Base-by-base conservation (phyloP, 2,113 vertebrate genomes). In the Chaetops frenatus region DNA sequence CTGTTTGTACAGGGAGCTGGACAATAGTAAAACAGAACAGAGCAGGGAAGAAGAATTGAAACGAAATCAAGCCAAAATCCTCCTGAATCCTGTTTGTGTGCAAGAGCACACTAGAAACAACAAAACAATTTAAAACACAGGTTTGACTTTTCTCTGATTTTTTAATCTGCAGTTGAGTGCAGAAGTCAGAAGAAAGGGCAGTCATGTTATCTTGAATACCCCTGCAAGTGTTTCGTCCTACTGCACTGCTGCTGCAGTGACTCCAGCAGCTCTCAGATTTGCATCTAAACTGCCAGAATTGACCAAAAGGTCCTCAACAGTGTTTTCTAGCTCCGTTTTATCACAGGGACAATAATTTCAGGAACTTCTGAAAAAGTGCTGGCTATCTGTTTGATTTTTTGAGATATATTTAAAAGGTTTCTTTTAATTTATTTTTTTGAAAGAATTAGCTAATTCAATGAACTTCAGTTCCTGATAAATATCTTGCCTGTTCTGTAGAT, bases 1-100 rank as follows among this genome's bases (percentile, higher is more conserved):
- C 87, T 96, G 93, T 95, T 96, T 95, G 92, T 83, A 82, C 73
- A 86, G 69, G n/a, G 78, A 94, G 60, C 84, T 57, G 62, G 23
- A 87, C 90, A 94, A 95, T 5, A 66, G 79, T 64, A 86, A 93
- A 71, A 24, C 92, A 92, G 92, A 86, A 77, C 56, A 88, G 92
- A 79, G 70, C 36, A 67, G 88, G 57, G 79, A 83, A 36, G 38
- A 69, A 96, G 78, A 96, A 96, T 21, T 58, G 44, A 95, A 89
- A 89, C 78, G 90, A 95, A 96, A 92, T 74, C 42, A 82, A 44
- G 31, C 19, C 44, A 35, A 88, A 95, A 79, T 35, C 15, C 53
- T 79, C 3, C 1, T 25, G 64, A 88, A 88, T 71, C 65, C 61
- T 90, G 72, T 79, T 88, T 81, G 45, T 78, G 47, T 40, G 40